Evolutionary conservation across 2,113 vertebrate species (phyloP).

Genomic region (Oreochromis aureus): DNA sequence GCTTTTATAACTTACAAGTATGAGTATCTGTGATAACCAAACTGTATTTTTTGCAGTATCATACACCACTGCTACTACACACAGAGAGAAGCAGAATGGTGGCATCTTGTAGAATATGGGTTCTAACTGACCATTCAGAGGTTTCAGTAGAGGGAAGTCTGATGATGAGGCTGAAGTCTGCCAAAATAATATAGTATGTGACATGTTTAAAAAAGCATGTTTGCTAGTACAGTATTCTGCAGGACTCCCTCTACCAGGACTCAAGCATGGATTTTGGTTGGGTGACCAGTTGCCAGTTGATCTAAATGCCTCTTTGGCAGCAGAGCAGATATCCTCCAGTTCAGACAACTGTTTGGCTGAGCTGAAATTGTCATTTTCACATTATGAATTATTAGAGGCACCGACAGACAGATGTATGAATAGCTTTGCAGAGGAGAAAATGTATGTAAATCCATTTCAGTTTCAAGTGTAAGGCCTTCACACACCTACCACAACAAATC

Average conservation of each 20-base stretch:
- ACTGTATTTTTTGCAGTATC: background rate
- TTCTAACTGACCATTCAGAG: background rate
- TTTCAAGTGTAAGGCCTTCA: background rate
- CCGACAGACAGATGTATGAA: background rate
- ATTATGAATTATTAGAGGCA: background rate
- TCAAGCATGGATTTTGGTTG: background rate
- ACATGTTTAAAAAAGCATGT: background rate
- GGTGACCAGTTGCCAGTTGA: background rate
- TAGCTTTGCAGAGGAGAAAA: background rate
- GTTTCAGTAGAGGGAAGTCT: background rate
- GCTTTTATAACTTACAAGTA: background rate
- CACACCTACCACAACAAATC: background rate
- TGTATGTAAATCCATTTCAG: background rate
- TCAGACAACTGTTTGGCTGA: background rate
- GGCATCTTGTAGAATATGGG: background rate
- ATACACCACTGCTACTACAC: background rate
- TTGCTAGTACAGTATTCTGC: background rate
- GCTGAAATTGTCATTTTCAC: background rate
- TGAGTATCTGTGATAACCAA: background rate
- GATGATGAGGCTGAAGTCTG: background rate
- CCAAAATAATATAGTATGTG: background rate
- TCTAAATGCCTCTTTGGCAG: background rate
- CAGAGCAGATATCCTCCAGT: background rate
- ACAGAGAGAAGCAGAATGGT: background rate
- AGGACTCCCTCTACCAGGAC: background rate